Evolutionary conservation across 2,888 invertebrate genomes (phyloP).

Genomic region (Keiferia lycopersicella): DNA sequence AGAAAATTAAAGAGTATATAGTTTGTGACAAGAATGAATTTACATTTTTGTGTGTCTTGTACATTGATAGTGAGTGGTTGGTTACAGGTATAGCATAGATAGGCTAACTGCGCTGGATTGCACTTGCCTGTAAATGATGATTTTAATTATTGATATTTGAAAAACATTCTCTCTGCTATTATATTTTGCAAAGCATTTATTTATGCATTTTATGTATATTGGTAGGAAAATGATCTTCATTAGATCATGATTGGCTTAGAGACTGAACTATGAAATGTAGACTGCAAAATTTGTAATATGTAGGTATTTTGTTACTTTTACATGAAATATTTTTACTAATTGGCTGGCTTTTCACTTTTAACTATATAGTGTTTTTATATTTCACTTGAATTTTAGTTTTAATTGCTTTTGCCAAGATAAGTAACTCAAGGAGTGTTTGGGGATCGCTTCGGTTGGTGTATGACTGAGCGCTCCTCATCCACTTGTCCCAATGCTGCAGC

Average conservation of each 20-base stretch:
- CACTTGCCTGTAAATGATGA: conserved; percentile 10
- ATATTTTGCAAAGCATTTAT: conserved; percentile 25
- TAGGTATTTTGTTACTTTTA: conserved; percentile 6
- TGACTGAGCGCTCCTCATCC: neutral
- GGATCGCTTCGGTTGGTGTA: neutral
- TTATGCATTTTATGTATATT: conserved; percentile 15
- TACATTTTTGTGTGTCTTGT: conserved; percentile 68
- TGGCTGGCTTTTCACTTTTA: conserved; percentile 15
- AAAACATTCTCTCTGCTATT: neutral
- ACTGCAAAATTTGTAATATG: neutral
- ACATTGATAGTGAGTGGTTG: conserved; percentile 54
- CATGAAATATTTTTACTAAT: conserved; percentile 12
- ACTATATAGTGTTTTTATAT: neutral
- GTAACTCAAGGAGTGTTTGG: neutral
- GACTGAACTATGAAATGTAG: conserved; percentile 8
- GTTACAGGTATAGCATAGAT: conserved; percentile 42
- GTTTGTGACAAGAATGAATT: conserved; percentile 79
- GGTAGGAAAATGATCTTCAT: neutral
- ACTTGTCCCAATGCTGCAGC: neutral
- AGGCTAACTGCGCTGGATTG: conserved; percentile 15
- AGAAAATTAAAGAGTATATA: conserved; percentile 73
- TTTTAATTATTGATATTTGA: conserved; percentile 4
- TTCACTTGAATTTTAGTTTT: conserved; percentile 8
- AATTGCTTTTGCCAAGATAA: conserved; percentile 23
- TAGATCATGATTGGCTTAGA: conserved; percentile 6